Evolutionary conservation across 2,797 vertebrate genomes (phyloP).

Genomic region (Anguilla pacifica): DNA sequence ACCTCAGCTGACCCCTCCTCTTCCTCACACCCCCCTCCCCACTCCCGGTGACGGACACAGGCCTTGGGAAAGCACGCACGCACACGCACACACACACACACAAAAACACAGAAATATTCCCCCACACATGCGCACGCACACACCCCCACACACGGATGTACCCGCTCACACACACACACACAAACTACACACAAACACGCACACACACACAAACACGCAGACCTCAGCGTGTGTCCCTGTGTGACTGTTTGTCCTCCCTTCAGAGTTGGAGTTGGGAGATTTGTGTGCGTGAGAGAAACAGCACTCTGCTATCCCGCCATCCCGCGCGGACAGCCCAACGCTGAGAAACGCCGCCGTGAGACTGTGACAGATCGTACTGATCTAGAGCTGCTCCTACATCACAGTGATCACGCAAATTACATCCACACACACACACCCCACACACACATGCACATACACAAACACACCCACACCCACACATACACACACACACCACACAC

Average conservation of each 20-base stretch:
- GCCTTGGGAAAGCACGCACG: not conserved
- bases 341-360: not conserved
- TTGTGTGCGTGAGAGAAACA: not conserved
- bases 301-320: no score
- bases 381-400: not conserved
- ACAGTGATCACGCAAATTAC: no score
- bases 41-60: not conserved
- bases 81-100: not conserved
- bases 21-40: not conserved
- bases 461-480: constrained; percentile 40
- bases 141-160: no score
- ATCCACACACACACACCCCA: not conserved
- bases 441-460: constrained; percentile 60
- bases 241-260: not conserved
- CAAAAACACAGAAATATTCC: no score
- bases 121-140: no score
- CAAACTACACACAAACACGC: no score
- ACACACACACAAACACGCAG: no score
- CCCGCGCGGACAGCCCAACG: not conserved
- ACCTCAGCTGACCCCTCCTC: constrained; percentile 10
- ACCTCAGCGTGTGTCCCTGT: not conserved
- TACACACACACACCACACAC: no score
- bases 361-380: not conserved
- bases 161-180: no score
- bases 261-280: not conserved